Base-by-base conservation (phyloP, 2,888 invertebrate genomes). In the Dryomyza anilis region DNA sequence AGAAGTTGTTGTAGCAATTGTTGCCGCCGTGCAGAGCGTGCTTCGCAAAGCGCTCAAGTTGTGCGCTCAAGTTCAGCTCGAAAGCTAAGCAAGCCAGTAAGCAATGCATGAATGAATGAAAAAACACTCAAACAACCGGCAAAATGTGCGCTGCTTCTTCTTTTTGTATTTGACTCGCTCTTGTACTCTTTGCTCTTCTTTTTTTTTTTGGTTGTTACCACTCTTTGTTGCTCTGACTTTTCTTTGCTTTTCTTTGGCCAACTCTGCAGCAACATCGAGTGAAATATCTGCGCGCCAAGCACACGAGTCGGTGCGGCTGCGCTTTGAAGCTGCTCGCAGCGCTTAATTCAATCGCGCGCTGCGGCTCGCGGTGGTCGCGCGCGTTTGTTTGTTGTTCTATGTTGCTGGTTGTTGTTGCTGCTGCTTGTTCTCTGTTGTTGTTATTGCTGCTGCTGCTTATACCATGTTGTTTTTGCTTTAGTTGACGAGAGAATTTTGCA, bases 1-100 rank as follows among this genome's bases (percentile, higher is more conserved):
- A n/a, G n/a, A n/a, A 73, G 73, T 69, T 72, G 72, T 67, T 66
- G 63, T 67, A 67, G 14, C 55, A 33, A 27, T 8, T 21, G 39
- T 16, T 48, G 25, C 39, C 33, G 36, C 60, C 14, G 30, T 21
- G 10, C 29, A 30, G 56, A 57, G 50, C 52, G 43, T 36, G 36
- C 55, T 65, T 48, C 62, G 61, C 55, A 60, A 62, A 53, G 1
- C 1, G 39, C 55, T 61, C 50, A 16, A 19, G n/a, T 14, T 4
- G 29, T 46, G 16, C n/a, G 39, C 39, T 56, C 56, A 23, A 39
- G 25, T 56, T 56, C n/a, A n/a, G 43, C 56, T 43, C 52, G 14
- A 10, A 46, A 7, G 8, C 46, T 6, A 50, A 5, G 19, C 23
- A n/a, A 50, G 25, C 16, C 52, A 60, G 16, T 10, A 56, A 36